Conservation (phyloP, 64 coral and sea anemone species). For the Montipora efflorescens region DNA sequence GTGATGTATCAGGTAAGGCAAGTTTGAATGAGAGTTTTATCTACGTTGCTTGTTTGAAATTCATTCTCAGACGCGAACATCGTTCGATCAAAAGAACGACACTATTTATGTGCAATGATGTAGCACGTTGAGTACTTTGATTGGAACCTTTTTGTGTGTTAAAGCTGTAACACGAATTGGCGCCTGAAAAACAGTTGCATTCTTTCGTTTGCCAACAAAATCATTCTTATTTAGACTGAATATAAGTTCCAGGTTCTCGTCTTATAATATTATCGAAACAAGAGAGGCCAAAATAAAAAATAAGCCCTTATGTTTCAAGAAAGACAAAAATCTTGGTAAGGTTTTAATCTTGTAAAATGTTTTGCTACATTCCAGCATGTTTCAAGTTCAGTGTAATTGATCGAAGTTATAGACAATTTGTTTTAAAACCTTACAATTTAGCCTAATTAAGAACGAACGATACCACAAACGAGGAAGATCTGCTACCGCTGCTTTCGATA, state of each 20-base stretch:
- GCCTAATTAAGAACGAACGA: neutral
- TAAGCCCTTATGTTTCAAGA: too few species aligned
- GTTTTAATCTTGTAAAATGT: neutral
- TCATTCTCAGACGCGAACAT: neutral
- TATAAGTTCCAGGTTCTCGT: too few species aligned
- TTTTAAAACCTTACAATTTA: neutral
- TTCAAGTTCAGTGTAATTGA: neutral
- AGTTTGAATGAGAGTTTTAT: neutral
- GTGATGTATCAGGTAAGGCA: slow-evolving; percentile 10
- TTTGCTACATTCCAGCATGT: neutral
- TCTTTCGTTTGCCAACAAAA: too few species aligned
- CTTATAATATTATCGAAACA: too few species aligned
- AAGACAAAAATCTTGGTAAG: neutral
- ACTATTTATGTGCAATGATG: too few species aligned
- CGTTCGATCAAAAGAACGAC: neutral
- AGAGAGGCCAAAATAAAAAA: too few species aligned
- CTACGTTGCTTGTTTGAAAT: neutral
- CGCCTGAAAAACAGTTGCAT: too few species aligned
- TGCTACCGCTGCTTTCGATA: neutral
- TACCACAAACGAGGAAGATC: neutral
- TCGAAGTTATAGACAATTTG: neutral
- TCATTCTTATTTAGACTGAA: too few species aligned
- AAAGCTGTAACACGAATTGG: too few species aligned
- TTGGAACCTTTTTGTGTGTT: too few species aligned
- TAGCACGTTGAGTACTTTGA: too few species aligned